Base-by-base conservation (phyloP, 30 jellyfish, hydroid and myxozoan genomes). In the Hydra vulgaris region DNA sequence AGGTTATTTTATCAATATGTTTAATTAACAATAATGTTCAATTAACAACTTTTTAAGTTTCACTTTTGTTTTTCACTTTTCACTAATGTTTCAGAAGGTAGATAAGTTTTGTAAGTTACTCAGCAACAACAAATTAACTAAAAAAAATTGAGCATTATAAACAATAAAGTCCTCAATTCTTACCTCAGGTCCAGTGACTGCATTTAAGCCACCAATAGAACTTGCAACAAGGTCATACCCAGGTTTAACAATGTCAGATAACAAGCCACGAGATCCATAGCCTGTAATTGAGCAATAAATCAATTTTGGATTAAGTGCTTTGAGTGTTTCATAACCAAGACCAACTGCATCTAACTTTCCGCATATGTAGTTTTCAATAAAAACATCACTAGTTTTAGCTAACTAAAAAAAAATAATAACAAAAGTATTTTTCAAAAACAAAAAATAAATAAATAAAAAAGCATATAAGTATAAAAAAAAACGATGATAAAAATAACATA, bases 211-310 rank as follows among this genome's bases (percentile, higher is more conserved):
- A 3, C 98, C 98, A 83, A 92, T 77, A 27, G 96, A 95, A 70
- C 96, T 91, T 1, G 96, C 98, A 0, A 90, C 88, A 25, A 87
- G 82, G 82, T 92, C 98, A 72, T 87, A 92, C 8, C 98, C 98
- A 40, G 96, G 96, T 20, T 91, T 88, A n/a, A 69, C 74, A 18
- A 87, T 81, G 73, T 92, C 89, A 17, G 96, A 96, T 68, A n/a
- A n/a, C 27, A 68, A 23, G 66, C 98, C 98, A 83, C 95, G 87
- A 27, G 95, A 87, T 19, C 98, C 98, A 81, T 74, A 92, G 7
- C 98, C 98, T 7, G 94, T 87, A 18, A 92, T 92, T 0, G 98
- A 92, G 75, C 96, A 87, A 76, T 87, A 86, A 7, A 92, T 79
- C 40, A 92, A 77, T 23, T 87, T 84, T 0, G 96, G 96, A 15